Conservation (phyloP, 30 jellyfish, hydroid and myxozoan species). For the Haliclystus octoradiatus region DNA sequence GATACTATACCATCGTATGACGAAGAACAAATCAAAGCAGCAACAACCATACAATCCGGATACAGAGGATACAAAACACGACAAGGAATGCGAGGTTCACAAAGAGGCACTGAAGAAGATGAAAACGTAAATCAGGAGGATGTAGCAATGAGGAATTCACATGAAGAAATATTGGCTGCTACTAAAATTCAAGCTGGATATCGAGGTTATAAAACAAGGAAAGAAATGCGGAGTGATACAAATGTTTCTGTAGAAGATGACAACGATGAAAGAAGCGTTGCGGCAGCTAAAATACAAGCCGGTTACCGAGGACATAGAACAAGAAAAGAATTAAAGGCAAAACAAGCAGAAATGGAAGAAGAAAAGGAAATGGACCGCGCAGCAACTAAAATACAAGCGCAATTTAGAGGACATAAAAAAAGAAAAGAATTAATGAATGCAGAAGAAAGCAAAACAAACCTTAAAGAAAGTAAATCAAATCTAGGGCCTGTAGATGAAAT, state of each 20-base stretch:
- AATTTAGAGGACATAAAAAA: conserved; percentile 41
- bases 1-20: background rate
- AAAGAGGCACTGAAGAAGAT: background rate
- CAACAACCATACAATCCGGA: conserved; percentile 56
- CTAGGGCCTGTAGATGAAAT: background rate
- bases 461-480: background rate
- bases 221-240: conserved; percentile 4
- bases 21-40: conserved; percentile 38
- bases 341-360: conserved; percentile 8
- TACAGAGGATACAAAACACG: conserved; percentile 67
- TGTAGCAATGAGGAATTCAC: background rate
- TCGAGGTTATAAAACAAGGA: conserved; percentile 44
- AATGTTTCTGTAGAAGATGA: background rate
- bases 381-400: conserved; percentile 58
- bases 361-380: conserved; percentile 32
- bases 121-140: background rate
- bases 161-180: conserved; percentile 33
- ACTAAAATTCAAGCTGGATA: conserved; percentile 55
- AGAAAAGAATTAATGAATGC: conserved; percentile 31
- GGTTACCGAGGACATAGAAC: conserved; percentile 59
- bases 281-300: conserved; percentile 70
- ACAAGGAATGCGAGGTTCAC: conserved; percentile 16
- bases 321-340: conserved; percentile 26
- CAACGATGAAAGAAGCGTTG: conserved; percentile 6
- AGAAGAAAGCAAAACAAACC: background rate